Base-by-base conservation (phyloP, 2,113 vertebrate species). In the Actinemys pallida region DNA sequence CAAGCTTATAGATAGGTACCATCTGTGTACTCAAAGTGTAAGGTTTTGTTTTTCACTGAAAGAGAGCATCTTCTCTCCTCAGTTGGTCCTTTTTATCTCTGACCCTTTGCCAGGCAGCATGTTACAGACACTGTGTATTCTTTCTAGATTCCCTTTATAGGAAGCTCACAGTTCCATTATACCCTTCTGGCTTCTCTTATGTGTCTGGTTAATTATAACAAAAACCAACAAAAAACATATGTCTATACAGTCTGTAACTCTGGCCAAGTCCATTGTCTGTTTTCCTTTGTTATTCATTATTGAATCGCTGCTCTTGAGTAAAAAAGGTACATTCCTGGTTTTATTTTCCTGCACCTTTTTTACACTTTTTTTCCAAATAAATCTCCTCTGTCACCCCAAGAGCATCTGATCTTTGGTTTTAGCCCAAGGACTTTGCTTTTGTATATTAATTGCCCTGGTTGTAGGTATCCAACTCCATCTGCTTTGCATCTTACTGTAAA, bases 401-500 rank as follows among this genome's bases (percentile, higher is more conserved):
- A 81, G 3, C 72, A 81, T 17, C 79, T 47, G 50, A 93, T 91
- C 47, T 90, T 90, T 35, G 16, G 35, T 24, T 94, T 45, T 85
- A 78, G 78, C 87, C 50, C 81, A 57, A 92, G 56, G 53, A 96
- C 93, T 7, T 7, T 79, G 81, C 47, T 96, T 95, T 93, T 86
- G 93, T 83, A 59, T 27, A 81, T 75, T 79, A 91, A 87, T 87
- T 93, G 19, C 90, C 87, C 92, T 94, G 65, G 90, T 75, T 83
- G 75, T 54, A 93, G 50, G 53, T 91, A 88, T 94, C 92, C 62
- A 86, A 54, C 6, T 89, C 54, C 85, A 88, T 78, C 17, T 84
- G 62, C 56, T 96, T 93, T 94, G 81, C 20, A 17, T 87, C 72
- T 27, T 22, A 85, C 47, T 90, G 86, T 59, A 75, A 94, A 93